Evolutionary conservation across 1,140 invertebrate genomes (phyloP), one percentile per base, ranked within the genome.

Genomic region (Micrasema minimum): DNA sequence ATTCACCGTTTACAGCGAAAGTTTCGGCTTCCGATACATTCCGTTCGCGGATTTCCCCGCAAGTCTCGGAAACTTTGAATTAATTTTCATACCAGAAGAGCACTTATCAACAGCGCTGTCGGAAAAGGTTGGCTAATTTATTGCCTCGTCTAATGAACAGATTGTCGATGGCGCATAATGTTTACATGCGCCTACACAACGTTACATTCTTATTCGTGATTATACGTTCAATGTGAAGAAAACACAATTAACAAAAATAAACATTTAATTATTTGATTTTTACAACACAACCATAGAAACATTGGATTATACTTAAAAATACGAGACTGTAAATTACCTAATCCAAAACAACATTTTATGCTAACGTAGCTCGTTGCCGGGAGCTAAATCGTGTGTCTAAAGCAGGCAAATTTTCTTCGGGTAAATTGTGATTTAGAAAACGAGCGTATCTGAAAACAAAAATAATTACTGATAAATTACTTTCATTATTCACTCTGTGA

Each of bases 301-400:
- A n/a, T n/a, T n/a, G n/a, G n/a, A n/a, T n/a, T n/a, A n/a, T n/a
- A n/a, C n/a, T n/a, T n/a, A n/a, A n/a, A n/a, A n/a, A n/a, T n/a
- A n/a, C n/a, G n/a, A n/a, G n/a, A n/a, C n/a, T n/a, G n/a, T n/a
- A n/a, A n/a, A n/a, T n/a, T n/a, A n/a, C n/a, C n/a, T n/a, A n/a
- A n/a, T n/a, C n/a, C n/a, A n/a, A n/a, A n/a, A n/a, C n/a, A n/a
- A n/a, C n/a, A n/a, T n/a, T n/a, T 77, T 68, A 82, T 16, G 80
- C 81, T 16, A 82, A 61, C 0, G 81, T 82, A 6, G 78, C 69
- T 50, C 78, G 80, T 45, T 79, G 80, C 76, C 57, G 23, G 5
- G 79, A 38, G 57, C 76, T 38, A 61, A 10, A 14, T 72, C 18
- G 41, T 20, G 53, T 3, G 18, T 48, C 43, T 31, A 16, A 3